These are phyloP conservation scores for Stictonetta naevosa DNA, from an alignment of 2,113 vertebrate genomes.

Conservation along the genomic window DNA sequence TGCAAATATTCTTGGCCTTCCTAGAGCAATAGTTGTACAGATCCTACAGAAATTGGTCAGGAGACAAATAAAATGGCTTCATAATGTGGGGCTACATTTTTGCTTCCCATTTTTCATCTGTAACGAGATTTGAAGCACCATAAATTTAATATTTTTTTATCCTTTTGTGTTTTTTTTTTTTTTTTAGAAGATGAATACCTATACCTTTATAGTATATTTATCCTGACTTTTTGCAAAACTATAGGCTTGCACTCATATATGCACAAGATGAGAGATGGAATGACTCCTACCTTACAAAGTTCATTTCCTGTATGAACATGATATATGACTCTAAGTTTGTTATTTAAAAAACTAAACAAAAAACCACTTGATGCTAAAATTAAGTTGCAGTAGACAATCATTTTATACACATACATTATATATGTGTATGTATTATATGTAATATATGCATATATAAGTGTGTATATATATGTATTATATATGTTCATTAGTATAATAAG, in stretches of 20 bases:
- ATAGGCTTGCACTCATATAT: not conserved
- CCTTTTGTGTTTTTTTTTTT: not conserved
- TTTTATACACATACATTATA: not conserved
- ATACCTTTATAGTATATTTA: not conserved
- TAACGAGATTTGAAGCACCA: not conserved
- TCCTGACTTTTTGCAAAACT: not conserved
- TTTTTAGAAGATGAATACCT: not conserved
- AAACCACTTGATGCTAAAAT: not conserved
- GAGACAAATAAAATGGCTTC: not conserved
- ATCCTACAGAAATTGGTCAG: not conserved
- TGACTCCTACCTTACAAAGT: not conserved
- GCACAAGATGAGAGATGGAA: not conserved
- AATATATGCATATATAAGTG: not conserved
- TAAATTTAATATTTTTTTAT: not conserved
- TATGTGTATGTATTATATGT: too few relatives aligned
- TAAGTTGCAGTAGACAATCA: not conserved
- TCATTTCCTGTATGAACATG: not conserved
- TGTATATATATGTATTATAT: not conserved
- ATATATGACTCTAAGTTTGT: not conserved
- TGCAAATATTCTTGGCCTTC: not conserved
- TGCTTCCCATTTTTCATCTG: not conserved
- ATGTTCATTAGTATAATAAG: not conserved
- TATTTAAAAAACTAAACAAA: not conserved
- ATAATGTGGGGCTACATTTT: not conserved
- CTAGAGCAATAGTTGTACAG: not conserved